Percentiles rank a stretch among this genome's conserved stretches.
phyloP scores from a whole-genome alignment of 2,888 invertebrate species.

The Anoncus sp. region DNA sequence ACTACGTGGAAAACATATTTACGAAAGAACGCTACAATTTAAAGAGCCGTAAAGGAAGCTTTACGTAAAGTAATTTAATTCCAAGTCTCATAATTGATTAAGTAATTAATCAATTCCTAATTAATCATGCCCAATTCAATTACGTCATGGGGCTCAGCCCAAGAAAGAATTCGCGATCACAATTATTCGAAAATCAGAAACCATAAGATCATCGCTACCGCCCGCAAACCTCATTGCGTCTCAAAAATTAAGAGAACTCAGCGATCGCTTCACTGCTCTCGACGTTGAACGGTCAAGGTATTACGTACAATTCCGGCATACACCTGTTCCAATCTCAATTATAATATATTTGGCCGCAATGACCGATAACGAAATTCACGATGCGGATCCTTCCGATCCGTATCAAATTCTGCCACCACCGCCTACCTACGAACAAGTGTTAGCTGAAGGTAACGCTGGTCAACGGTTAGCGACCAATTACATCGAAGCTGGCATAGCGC shows the following conservation, averaged over 20 bases:
- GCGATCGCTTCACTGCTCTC: conserved; percentile 6
- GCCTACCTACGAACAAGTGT: too few relatives aligned
- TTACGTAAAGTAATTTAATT: too few relatives aligned
- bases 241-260: conserved; percentile 1
- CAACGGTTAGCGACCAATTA: conserved; percentile 9
- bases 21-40: not conserved
- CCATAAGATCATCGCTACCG: not conserved
- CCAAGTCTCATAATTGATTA: not conserved
- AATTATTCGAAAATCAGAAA: conserved; percentile 27
- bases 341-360: conserved; percentile 46
- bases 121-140: conserved; percentile 9
- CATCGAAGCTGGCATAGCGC: conserved; percentile 26
- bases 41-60: conserved; percentile 10
- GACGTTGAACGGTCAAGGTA: conserved; percentile 21
- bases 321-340: conserved; percentile 13
- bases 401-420: too few relatives aligned
- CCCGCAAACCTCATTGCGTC: not conserved
- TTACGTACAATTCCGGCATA: conserved; percentile 13
- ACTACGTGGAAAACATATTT: too few relatives aligned
- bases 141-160: conserved; percentile 1
- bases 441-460: too few relatives aligned
- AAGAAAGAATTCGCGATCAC: conserved; percentile 24
- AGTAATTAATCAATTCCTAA: too few relatives aligned
- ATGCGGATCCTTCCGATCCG: conserved; percentile 14
- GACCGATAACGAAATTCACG: too few relatives aligned